Percentiles rank a stretch among this genome's conserved stretches.
Evolutionary conservation across 2,113 vertebrate genomes (phyloP).

Genomic region (Potamarius usumacintae): DNA sequence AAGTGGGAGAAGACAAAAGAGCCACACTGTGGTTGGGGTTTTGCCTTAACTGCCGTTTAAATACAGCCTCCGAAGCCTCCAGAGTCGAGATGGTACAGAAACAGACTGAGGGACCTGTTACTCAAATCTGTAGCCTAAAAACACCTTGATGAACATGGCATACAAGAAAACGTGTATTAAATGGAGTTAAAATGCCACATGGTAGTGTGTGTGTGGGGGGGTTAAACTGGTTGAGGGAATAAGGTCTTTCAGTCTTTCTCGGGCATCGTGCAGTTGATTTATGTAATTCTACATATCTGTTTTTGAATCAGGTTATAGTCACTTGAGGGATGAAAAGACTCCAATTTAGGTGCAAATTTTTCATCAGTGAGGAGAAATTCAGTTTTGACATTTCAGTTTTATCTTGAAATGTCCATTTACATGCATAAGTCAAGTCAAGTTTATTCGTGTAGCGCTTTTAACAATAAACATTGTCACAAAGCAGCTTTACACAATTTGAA

Average conservation of each 20-base stretch:
- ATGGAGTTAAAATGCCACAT: no score
- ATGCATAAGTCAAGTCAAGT: no score
- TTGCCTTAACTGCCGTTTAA: constrained; percentile 47
- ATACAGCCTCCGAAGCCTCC: constrained; percentile 39
- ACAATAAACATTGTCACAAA: no score
- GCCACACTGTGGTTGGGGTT: constrained; percentile 68
- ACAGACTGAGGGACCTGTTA: background rate
- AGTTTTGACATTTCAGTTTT: background rate
- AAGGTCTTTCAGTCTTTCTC: background rate
- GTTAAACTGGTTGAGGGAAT: background rate
- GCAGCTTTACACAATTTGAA: no score
- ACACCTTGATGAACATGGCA: background rate
- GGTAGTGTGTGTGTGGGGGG: no score
- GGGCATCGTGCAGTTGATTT: background rate
- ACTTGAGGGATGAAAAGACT: background rate
- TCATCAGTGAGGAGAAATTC: background rate
- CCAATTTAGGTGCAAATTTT: background rate
- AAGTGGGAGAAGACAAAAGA: constrained; percentile 72
- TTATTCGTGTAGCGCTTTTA: no score
- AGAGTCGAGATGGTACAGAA: background rate
- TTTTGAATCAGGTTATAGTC: background rate
- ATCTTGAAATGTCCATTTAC: background rate
- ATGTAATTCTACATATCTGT: background rate
- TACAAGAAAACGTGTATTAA: background rate
- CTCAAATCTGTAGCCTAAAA: background rate